A percentile compares a stretch with the other conserved stretches of the same genome.
phyloP scores from a whole-genome alignment of 2,113 vertebrate species.

The Meles meles region DNA sequence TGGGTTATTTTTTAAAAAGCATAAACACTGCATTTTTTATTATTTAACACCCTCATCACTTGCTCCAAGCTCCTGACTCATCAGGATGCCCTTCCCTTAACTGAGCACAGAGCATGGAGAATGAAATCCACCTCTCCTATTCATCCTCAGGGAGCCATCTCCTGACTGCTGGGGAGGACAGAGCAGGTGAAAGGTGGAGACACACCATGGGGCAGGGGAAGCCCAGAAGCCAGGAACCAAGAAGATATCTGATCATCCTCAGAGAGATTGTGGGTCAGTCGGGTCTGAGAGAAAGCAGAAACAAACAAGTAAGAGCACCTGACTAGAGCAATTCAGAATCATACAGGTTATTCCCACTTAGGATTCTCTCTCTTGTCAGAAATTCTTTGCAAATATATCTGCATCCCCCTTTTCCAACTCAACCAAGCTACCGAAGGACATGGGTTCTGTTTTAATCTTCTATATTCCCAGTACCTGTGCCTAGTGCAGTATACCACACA shows the following conservation, averaged over 20 bases:
- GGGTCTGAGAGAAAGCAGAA: not conserved
- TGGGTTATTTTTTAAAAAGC: not conserved
- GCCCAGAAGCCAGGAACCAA: not conserved
- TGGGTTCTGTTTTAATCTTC: not conserved
- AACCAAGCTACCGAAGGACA: not conserved
- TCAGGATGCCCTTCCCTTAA: constrained; percentile 58
- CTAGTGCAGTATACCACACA: not conserved
- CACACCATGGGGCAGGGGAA: accelerated
- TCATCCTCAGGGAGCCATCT: not conserved
- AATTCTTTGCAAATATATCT: not conserved
- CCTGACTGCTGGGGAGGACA: not conserved
- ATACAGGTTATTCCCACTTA: accelerated
- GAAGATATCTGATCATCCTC: not conserved
- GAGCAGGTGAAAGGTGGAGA: not conserved
- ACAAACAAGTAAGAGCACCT: not conserved
- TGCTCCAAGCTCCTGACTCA: constrained; percentile 52
- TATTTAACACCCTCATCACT: constrained; percentile 61
- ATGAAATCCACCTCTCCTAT: constrained; percentile 67
- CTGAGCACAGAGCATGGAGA: constrained; percentile 59
- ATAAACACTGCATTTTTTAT: constrained; percentile 14
- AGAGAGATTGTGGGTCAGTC: not conserved
- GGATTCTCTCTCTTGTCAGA: not conserved
- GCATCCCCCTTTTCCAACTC: not conserved
- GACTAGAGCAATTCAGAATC: not conserved
- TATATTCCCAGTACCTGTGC: no score